phyloP scores from a whole-genome alignment of 2,888 invertebrate genomes.

The Rhamnusium bicolor region DNA sequence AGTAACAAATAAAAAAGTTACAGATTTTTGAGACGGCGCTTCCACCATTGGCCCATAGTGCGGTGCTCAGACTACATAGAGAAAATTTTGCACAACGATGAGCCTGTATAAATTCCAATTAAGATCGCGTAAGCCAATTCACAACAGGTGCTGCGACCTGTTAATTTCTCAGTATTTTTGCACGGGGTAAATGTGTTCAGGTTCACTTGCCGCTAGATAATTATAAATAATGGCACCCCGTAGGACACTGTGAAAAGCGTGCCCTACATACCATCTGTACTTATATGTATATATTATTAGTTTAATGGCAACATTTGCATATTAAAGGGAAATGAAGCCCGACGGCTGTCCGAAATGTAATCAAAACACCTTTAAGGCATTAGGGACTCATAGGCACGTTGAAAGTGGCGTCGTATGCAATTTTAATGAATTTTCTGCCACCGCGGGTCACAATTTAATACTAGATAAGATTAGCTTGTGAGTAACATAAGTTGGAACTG shows the following conservation, averaged over 20 bases:
- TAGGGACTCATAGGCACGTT: not conserved
- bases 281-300: slow-evolving; percentile 5
- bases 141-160: not conserved
- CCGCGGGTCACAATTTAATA: not conserved
- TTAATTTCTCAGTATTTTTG: not conserved
- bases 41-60: too few species aligned
- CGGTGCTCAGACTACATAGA: too few species aligned
- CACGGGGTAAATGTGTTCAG: not conserved
- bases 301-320: slow-evolving; percentile 3
- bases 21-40: too few species aligned
- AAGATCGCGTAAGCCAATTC: not conserved
- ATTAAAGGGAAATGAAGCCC: not conserved
- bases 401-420: not conserved
- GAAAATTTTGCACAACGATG: too few species aligned
- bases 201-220: not conserved
- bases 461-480: too few species aligned
- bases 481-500: too few species aligned
- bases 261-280: not conserved
- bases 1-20: too few species aligned
- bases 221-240: not conserved
- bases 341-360: slow-evolving; percentile 17
- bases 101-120: not conserved
- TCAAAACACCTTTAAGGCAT: slow-evolving; percentile 18
- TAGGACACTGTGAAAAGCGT: not conserved
- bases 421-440: not conserved